A percentile compares a stretch with the other conserved stretches of the same genome.
phyloP scores from a whole-genome alignment of 2,888 invertebrate species.

The Dynastes grantii region DNA sequence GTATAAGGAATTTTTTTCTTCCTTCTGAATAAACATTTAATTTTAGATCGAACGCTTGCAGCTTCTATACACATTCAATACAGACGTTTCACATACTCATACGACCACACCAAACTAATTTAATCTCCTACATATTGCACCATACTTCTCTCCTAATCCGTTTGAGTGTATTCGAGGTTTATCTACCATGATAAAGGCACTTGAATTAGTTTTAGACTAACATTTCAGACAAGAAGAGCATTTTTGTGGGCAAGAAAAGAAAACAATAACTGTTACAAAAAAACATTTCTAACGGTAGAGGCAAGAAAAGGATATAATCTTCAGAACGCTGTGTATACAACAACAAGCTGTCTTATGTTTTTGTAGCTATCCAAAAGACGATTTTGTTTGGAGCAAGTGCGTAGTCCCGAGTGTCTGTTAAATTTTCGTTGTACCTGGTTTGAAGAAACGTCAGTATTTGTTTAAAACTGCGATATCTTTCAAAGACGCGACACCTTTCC shows the following conservation, averaged over 20 bases:
- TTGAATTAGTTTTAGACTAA: constrained; percentile 35
- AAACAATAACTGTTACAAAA: constrained; percentile 34
- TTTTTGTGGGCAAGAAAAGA: constrained; percentile 28
- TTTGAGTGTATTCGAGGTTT: constrained; percentile 3
- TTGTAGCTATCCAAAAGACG: constrained; percentile 40
- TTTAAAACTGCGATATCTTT: constrained; percentile 48
- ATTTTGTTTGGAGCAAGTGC: constrained; percentile 38
- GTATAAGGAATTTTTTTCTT: too few species aligned
- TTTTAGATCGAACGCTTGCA: too few species aligned
- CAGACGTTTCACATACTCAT: constrained; percentile 17
- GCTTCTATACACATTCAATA: constrained; percentile 3
- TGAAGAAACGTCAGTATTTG: constrained; percentile 34
- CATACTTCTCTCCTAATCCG: constrained; percentile 11
- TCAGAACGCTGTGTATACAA: constrained; percentile 37
- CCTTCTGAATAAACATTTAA: too few species aligned
- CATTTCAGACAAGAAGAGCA: constrained; percentile 11
- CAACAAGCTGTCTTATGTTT: constrained; percentile 47
- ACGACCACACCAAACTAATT: constrained; percentile 24
- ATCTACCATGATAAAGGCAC: constrained; percentile 35
- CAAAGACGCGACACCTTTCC: constrained; percentile 24
- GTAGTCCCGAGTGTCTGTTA: constrained; percentile 40
- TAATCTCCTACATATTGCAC: constrained; percentile 3
- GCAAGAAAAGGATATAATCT: constrained; percentile 42
- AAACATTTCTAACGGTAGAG: constrained; percentile 13
- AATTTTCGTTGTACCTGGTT: constrained; percentile 45